Conservation (phyloP, 2,113 vertebrate species). For the Thymallus thymallus region DNA sequence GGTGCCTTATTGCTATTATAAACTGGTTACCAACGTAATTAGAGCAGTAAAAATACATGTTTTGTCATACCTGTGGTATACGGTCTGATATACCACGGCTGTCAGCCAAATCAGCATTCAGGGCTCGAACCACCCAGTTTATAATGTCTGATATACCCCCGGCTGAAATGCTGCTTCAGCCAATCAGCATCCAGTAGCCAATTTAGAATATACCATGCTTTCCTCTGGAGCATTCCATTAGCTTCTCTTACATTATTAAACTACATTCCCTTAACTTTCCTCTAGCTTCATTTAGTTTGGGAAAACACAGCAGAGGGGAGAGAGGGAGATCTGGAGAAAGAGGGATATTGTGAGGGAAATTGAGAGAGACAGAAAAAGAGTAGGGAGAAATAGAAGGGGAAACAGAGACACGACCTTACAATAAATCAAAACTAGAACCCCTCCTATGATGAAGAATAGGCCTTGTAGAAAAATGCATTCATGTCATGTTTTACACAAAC, state of each 20-base stretch:
- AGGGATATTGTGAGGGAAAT: not conserved
- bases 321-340: not conserved
- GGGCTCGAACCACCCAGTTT: too few species aligned
- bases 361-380: not conserved
- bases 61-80: too few species aligned
- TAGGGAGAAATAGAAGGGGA: not conserved
- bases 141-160: too few species aligned
- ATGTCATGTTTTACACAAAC: not conserved
- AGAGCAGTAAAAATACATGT: too few species aligned
- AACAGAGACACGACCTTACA: not conserved
- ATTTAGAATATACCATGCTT: too few species aligned
- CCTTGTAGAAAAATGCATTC: not conserved
- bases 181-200: too few species aligned
- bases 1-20: too few species aligned
- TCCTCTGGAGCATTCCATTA: not conserved
- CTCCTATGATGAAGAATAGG: not conserved
- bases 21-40: too few species aligned
- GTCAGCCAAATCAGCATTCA: too few species aligned
- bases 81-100: too few species aligned
- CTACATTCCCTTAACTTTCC: not conserved
- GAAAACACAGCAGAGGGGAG: not conserved
- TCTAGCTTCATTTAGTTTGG: not conserved
- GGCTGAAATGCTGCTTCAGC: too few species aligned
- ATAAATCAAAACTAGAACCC: not conserved
- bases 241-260: not conserved